Base-by-base conservation (phyloP, 2,797 vertebrate genomes). In the Syngnathus rostellatus region DNA sequence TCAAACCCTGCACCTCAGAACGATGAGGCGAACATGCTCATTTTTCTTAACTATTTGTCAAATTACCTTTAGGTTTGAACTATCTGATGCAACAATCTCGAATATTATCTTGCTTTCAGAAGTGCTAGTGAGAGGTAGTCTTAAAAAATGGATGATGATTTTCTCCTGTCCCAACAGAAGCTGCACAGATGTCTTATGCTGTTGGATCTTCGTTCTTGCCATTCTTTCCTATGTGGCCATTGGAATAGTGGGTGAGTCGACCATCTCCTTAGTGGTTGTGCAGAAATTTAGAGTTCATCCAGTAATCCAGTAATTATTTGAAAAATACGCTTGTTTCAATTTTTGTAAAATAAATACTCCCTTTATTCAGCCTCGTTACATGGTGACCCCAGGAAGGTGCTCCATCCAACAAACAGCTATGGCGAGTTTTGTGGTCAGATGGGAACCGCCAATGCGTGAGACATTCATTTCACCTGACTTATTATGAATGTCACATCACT, bases 341-440 rank as follows among this genome's bases (percentile, higher is more conserved):
- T 51, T 2, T 3, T 14, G 54, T 57, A 1, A 37, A 31, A 31
- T 10, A 3, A 16, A 12, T 41, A 6, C 72, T 77, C 4, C 46
- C 37, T 80, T 0, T 40, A 78, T 76, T 16, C 82, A 97, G 95
- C 95, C 73, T 94, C 94, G 94, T 79, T 91, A 53, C 92, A 95
- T 0, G 94, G 95, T 0, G 94, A 96, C 71, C 93, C 94, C 72
- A 92, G 92, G 79, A 97, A 94, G 88, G 85, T 95, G 54, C 85
- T 93, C 64, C 91, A 94, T 67, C 92, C 94, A 11, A 94, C 94
- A 60, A 93, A 97, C 88, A 97, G 94, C 86, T 84, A 86, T 39
- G 94, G 95, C 8, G 91, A 94, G 66, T 94, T 95, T 72, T 97
- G 95, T 83, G 94, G 95, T 72, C 94, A 96, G 83, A 92, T 89